Evolutionary conservation across 2,797 vertebrate species (phyloP), one percentile per base, ranked within the genome.

Genomic region (Hemibagrus guttatus): DNA sequence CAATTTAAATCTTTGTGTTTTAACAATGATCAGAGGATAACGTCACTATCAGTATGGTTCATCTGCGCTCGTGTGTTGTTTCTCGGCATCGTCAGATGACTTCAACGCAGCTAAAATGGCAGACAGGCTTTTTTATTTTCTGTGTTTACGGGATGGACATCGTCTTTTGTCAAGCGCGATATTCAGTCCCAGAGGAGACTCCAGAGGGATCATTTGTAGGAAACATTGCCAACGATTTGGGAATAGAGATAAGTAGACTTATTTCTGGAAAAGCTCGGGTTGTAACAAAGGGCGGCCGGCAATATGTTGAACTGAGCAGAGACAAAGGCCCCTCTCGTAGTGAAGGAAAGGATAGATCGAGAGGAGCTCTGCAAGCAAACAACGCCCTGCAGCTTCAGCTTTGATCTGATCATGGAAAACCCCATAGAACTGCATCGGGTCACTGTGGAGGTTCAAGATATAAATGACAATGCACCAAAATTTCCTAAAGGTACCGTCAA

Each of bases 121-220:
- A 72, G 64, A 31, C 31, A 23, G 31, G 59, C 31, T 23, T 81
- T 79, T 83, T 88, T 1, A 61, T 86, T n/a, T 54, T 89, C 56
- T 86, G 54, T 49, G 31, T 86, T 19, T 52, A n/a, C 56, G 54
- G 61, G 46, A 59, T 84, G 63, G 78, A 88, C 49, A 16, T 61
- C 3, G 92, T 92, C 49, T 52, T 54, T 80, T 90, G 91, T 74
- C 93, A 94, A 90, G 90, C 90, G 89, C 91, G 91, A 1, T 95
- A 94, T 87, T 93, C 94, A 4, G 87, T 94, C 46, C 92, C 49
- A 58, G 94, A 95, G 91, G 94, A 95, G 87, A 93, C 94, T 88
- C 84, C 90, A 6, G 93, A 92, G 8, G 94, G 93, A 0, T 94
- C 93, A 56, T 90, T 95, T 74, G 92, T 95, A 3, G 93, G 94